Conservation (phyloP, 35 echinoderm and acorn worm genomes). For the Amphiura filiformis region DNA sequence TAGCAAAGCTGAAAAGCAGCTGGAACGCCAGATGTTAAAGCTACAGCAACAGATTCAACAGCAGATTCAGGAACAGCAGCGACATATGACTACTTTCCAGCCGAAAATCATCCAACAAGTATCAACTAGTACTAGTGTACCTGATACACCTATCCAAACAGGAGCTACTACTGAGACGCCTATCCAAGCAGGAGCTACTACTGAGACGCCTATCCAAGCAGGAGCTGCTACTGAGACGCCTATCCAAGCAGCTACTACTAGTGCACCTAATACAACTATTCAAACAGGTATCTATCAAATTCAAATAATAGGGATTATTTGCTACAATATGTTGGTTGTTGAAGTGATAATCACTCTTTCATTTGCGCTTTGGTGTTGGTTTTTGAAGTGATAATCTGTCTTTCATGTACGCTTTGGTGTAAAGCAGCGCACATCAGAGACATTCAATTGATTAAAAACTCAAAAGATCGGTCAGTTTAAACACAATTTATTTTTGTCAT, state of each 20-base stretch:
- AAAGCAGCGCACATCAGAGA: too few relatives aligned
- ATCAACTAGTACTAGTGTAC: too few relatives aligned
- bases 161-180: not conserved
- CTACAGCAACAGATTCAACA: not conserved
- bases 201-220: not conserved
- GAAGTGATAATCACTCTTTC: too few relatives aligned
- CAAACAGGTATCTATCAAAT: too few relatives aligned
- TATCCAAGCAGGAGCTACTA: not conserved
- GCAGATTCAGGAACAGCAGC: not conserved
- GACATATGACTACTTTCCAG: not conserved
- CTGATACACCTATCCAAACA: not conserved
- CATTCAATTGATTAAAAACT: too few relatives aligned
- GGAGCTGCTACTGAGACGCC: not conserved
- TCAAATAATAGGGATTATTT: too few relatives aligned
- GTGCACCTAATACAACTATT: not conserved
- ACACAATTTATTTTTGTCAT: too few relatives aligned
- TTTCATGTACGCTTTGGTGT: too few relatives aligned
- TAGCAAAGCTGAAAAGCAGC: not conserved
- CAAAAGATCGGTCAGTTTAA: too few relatives aligned
- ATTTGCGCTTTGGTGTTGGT: too few relatives aligned
- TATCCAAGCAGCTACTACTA: not conserved
- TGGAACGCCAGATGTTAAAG: not conserved
- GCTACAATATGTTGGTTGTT: too few relatives aligned
- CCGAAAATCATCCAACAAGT: not conserved
- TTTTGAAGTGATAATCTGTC: too few relatives aligned